These are phyloP conservation scores for Sebastes elongatus DNA, from an alignment of 2,797 vertebrate genomes.

Conservation along the genomic window DNA sequence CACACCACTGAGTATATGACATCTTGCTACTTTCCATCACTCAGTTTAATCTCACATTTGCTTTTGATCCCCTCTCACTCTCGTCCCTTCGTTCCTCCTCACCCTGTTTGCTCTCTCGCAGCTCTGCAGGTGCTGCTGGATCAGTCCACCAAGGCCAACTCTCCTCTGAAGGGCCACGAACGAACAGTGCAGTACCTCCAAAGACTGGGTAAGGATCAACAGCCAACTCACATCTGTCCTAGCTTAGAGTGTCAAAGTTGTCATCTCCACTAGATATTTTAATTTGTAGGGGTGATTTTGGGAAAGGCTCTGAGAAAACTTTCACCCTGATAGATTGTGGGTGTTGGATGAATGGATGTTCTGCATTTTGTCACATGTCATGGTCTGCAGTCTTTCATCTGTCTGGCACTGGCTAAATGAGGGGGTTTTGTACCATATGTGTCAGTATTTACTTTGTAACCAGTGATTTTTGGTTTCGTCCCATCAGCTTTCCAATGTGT, in stretches of 20 bases:
- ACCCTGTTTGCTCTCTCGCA: slow-evolving; percentile 47
- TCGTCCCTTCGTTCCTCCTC: background rate
- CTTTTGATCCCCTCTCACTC: background rate
- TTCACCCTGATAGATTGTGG: slow-evolving; percentile 18
- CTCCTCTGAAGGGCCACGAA: slow-evolving; percentile 97
- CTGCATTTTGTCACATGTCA: background rate
- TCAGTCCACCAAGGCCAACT: slow-evolving; percentile 99
- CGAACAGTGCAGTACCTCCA: slow-evolving; percentile 98
- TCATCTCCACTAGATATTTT: background rate
- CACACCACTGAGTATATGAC: background rate
- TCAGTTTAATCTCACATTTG: background rate
- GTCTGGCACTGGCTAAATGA: background rate
- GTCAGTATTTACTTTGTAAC: background rate
- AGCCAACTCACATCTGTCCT: background rate
- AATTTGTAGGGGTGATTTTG: background rate
- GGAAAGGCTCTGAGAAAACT: slow-evolving; percentile 10
- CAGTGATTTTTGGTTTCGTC: background rate
- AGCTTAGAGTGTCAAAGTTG: background rate
- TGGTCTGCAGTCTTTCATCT: background rate
- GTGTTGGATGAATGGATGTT: background rate
- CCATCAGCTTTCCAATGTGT: background rate
- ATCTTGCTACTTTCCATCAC: slow-evolving; percentile 3
- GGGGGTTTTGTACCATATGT: background rate
- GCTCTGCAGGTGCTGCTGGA: slow-evolving; percentile 96
- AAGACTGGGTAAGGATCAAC: slow-evolving; percentile 86